Base-by-base conservation (phyloP, 2,888 invertebrate genomes). In the Cerceris rybyensis region DNA sequence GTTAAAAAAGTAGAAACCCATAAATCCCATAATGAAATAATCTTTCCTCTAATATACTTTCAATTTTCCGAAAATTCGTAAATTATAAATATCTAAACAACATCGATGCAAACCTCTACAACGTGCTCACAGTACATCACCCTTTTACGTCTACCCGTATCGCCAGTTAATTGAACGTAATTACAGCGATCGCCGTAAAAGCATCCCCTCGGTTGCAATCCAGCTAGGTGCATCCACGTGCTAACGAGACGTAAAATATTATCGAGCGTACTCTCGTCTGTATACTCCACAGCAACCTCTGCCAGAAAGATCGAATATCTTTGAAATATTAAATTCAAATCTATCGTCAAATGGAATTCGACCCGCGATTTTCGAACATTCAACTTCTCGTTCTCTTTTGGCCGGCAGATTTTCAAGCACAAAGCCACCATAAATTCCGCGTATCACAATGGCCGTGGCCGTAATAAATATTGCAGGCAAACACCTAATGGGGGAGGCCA, bases 401-500 rank as follows among this genome's bases (percentile, higher is more conserved):
- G 13, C 0, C 65, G 46, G 61, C 58, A 77, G 68, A 77, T 80
- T 82, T 82, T 75, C 75, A 16, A 4, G 50, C 57, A 54, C 65
- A 65, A 74, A 75, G 50, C 72, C 54, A 54, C 63, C 73, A 69
- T 86, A 86, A 86, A 86, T 86, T 82, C 61, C 61, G 52, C 66
- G 70, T 80, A 85, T 78, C 83, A 87, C 86, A 87, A 85, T 85
- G 77, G 81, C 72, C 81, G 73, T 61, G 75, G n/a, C 59, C 66
- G 87, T 86, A 88, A 90, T 90, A 89, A 88, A 89, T 90, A 89
- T 83, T 70, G 72, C 65, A 61, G 49, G 75, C 69, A 86, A 87
- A 87, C 86, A 82, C 70, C 86, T 89, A 89, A 89, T 90, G 87
- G 87, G 82, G 84, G 82, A 66, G 75, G 78, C 78, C 82, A 78